Evolutionary conservation across 2,888 invertebrate species (phyloP).

Genomic region (Eudasyphora cyanicolor): DNA sequence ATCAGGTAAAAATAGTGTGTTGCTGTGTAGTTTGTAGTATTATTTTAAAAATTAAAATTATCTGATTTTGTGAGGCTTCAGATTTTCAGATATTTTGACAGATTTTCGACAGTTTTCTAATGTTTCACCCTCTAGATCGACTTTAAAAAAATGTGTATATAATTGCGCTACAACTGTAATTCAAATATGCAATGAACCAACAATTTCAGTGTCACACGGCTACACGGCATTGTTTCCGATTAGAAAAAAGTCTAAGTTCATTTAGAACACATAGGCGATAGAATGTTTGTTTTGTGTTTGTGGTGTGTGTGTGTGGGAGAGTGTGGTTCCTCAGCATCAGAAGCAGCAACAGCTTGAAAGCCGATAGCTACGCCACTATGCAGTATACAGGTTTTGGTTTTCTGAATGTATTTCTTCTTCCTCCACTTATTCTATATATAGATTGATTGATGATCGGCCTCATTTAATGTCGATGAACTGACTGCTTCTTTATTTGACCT

Average conservation of each 20-base stretch:
- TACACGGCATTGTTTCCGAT: slow-evolving; percentile 15
- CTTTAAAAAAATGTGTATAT: not conserved
- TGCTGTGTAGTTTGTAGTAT: not conserved
- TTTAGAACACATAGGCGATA: slow-evolving; percentile 48
- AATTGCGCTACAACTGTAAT: not conserved
- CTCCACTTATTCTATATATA: not conserved
- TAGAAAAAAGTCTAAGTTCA: not conserved
- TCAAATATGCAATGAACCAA: slow-evolving; percentile 17
- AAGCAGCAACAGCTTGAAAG: too few species aligned
- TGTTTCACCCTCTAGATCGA: not conserved
- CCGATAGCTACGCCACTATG: too few species aligned
- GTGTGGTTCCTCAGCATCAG: slow-evolving; percentile 34
- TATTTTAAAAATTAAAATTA: not conserved
- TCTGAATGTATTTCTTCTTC: slow-evolving; percentile 23
- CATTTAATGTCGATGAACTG: slow-evolving; percentile 37
- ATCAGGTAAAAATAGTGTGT: slow-evolving; percentile 32
- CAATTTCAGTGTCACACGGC: slow-evolving; percentile 25
- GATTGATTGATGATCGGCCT: slow-evolving; percentile 12
- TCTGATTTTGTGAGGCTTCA: slow-evolving; percentile 1
- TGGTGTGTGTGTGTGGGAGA: too few species aligned
- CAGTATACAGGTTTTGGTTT: slow-evolving; percentile 16
- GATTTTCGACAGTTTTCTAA: not conserved
- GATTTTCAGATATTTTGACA: slow-evolving; percentile 2
- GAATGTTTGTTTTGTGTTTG: slow-evolving; percentile 54
- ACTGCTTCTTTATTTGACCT: slow-evolving; percentile 70